Conservation (phyloP, 2,888 invertebrate species). For the Latheticus oryzae region DNA sequence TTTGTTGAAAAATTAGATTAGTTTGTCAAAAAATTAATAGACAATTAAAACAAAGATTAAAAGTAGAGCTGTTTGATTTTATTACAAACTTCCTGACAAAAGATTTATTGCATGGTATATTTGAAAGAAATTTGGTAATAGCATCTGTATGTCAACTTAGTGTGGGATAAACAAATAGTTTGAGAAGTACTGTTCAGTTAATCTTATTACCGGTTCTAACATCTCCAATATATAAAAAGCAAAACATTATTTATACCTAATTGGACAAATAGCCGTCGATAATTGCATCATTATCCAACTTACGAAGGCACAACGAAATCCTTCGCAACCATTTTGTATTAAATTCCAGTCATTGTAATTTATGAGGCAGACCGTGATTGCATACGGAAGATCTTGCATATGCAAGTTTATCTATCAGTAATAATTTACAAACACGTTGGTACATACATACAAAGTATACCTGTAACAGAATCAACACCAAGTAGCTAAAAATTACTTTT, state of each 20-base stretch:
- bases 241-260: slow-evolving; percentile 4
- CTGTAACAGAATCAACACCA: not conserved
- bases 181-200: no score
- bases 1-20: slow-evolving; percentile 22
- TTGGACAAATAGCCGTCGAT: not conserved
- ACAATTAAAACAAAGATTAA: slow-evolving; percentile 16
- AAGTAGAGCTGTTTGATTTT: slow-evolving; percentile 27
- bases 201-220: no score
- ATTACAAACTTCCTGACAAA: slow-evolving; percentile 30
- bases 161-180: no score
- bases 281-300: slow-evolving; percentile 25
- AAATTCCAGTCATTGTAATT: slow-evolving; percentile 32
- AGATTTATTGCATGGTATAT: slow-evolving; percentile 19
- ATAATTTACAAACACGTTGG: slow-evolving; percentile 22
- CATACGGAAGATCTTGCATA: slow-evolving; percentile 37
- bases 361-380: slow-evolving; percentile 27
- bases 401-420: slow-evolving; percentile 24
- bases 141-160: slow-evolving; percentile 11
- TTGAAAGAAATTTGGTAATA: slow-evolving; percentile 20
- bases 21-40: no score
- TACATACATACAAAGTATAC: slow-evolving; percentile 3
- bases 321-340: slow-evolving; percentile 26
- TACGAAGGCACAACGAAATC: slow-evolving; percentile 25
- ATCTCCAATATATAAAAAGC: no score
- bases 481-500: not conserved